Evolutionary conservation across 2,797 vertebrate species (phyloP).

Genomic region (Sphenodon punctatus): DNA sequence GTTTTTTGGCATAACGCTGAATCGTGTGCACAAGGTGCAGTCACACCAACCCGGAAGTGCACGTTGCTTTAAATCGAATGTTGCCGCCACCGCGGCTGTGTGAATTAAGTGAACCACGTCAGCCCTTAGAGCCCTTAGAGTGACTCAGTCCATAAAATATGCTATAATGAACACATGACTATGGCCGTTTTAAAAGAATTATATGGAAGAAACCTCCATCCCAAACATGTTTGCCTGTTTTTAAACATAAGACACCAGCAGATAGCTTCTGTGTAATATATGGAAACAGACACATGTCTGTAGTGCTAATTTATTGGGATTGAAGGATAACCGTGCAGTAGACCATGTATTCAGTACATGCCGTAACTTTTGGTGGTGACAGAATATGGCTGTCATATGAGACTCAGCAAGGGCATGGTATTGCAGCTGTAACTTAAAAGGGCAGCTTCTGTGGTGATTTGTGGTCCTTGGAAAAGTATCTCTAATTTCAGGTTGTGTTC

Average conservation of each 20-base stretch:
- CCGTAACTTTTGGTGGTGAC: background rate
- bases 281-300: too few species aligned
- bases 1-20: too few species aligned
- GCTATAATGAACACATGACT: background rate
- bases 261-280: too few species aligned
- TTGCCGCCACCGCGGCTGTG: too few species aligned
- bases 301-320: too few species aligned
- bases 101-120: too few species aligned
- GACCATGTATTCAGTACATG: background rate
- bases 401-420: background rate
- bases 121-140: too few species aligned
- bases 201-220: background rate
- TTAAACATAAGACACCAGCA: too few species aligned
- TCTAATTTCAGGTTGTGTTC: background rate
- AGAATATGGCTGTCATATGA: background rate
- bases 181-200: background rate
- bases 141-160: background rate
- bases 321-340: too few species aligned
- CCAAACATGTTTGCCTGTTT: background rate
- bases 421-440: background rate
- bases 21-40: too few species aligned
- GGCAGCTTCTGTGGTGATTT: background rate
- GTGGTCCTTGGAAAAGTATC: slow-evolving; percentile 4
- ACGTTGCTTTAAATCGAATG: too few species aligned
- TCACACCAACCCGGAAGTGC: too few species aligned